phyloP scores from a whole-genome alignment of 2,113 vertebrate genomes.

The Callospermophilus lateralis region DNA sequence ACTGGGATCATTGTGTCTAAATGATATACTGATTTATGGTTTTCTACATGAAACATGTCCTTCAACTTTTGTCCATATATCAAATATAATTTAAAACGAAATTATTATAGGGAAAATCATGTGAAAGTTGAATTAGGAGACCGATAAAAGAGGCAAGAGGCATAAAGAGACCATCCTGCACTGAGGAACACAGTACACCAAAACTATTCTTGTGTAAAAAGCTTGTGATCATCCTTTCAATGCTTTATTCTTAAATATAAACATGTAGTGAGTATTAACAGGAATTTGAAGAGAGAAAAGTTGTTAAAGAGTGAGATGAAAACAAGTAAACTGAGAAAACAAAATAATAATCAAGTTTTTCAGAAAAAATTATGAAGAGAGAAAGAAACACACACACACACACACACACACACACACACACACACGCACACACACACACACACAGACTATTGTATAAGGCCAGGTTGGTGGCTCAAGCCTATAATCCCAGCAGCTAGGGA shows the following conservation, averaged over 20 bases:
- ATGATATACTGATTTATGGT: not conserved
- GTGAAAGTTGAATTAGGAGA: not conserved
- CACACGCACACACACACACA: too few relatives aligned
- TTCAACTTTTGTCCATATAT: not conserved
- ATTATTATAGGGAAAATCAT: not conserved
- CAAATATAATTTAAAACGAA: not conserved
- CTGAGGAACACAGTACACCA: not conserved
- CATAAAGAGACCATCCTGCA: not conserved
- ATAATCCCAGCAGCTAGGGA: too few relatives aligned
- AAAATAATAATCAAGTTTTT: too few relatives aligned
- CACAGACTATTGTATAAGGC: too few relatives aligned
- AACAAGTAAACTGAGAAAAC: too few relatives aligned
- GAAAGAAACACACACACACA: not conserved
- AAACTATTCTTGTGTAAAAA: not conserved
- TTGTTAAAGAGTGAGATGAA: too few relatives aligned
- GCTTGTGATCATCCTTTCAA: not conserved
- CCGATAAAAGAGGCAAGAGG: not conserved
- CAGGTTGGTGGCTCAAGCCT: too few relatives aligned
- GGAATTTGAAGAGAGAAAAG: too few relatives aligned
- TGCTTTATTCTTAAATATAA: too few relatives aligned
- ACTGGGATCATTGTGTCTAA: not conserved
- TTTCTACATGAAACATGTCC: not conserved
- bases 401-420: too few relatives aligned
- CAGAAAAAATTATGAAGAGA: too few relatives aligned
- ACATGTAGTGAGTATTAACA: too few relatives aligned